Percentiles rank a stretch among this genome's conserved stretches.
Conservation (phyloP, 2,113 vertebrate species). For the Leptosomus discolor region DNA sequence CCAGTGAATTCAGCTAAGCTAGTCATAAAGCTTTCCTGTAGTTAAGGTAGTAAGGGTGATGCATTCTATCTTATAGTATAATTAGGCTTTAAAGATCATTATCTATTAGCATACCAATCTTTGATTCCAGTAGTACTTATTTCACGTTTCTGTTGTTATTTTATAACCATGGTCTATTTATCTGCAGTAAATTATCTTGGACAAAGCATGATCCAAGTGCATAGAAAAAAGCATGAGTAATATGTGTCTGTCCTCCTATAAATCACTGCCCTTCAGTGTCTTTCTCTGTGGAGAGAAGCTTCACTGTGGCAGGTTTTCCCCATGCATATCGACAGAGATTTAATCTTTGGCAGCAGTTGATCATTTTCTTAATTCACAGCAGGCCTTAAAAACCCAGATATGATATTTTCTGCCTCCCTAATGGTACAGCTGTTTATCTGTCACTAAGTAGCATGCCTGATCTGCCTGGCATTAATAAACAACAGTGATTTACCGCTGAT, state of each 20-base stretch:
- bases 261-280: conserved; percentile 2
- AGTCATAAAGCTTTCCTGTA: neutral
- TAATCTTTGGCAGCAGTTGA: conserved; percentile 20
- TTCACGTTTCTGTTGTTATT: neutral
- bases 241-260: neutral
- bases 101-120: neutral
- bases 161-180: neutral
- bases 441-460: conserved; percentile 6
- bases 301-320: neutral
- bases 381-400: conserved; percentile 10
- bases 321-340: neutral
- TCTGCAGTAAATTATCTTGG: neutral
- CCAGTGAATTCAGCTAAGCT: neutral
- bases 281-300: conserved; percentile 4
- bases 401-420: neutral
- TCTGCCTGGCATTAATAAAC: neutral
- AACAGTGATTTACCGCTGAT: conserved; percentile 4
- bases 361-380: conserved; percentile 52
- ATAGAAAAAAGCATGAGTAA: neutral
- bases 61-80: neutral
- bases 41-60: neutral
- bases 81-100: neutral
- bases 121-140: neutral
- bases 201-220: neutral
- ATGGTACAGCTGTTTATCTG: conserved; percentile 30